Evolutionary conservation across 1,140 invertebrate species (phyloP), one percentile per base, ranked within the genome.

Genomic region (Penaeus indicus): DNA sequence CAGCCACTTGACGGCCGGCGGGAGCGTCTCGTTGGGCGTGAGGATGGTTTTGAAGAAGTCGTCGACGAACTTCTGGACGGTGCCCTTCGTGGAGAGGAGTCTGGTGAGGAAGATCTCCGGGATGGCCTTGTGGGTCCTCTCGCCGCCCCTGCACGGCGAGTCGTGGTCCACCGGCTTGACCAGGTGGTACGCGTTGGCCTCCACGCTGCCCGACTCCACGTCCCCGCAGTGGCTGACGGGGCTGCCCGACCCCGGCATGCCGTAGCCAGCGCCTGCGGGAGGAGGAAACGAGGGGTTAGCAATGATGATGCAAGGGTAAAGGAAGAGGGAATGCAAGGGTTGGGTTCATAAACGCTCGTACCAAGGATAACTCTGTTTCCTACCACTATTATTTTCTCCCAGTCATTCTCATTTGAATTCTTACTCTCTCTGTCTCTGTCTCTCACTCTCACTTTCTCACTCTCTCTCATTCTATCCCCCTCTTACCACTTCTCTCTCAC

Each of bases 11-110:
- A 99, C 95, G 25, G 91, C 91, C 63, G 97, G 96, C 25, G 97
- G 96, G 0, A 98, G 97, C 67, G 98, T 92, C 27, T 96, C 95
- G 92, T 97, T 97, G 13, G 97, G 97, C 16, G 96, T 97, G 62
- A 98, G 93, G 92, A 98, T 97, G 10, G 97, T 98, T 85, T 95
- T 95, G 91, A 98, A 96, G 92, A 99, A 98, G 93, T 98, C 97
- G 92, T 98, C 97, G 16, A 99, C 97, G 93, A 98, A 99, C 92
- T 99, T 98, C 92, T 99, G 97, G 84, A 99, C 96, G 16, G 97
- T 99, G 27, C 98, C 98, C 93, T 98, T 98, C 0, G 97, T 98
- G 32, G 98, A 98, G 2, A 99, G 93, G n/a, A 99, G 93, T 91
- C 98, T 94, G 11, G 98, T 99, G 84, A 99, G 94, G 93, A 98